A percentile compares a stretch with the other conserved stretches of the same genome.
phyloP scores from a whole-genome alignment of 2,113 vertebrate genomes.

The Limnothrissa miodon region DNA sequence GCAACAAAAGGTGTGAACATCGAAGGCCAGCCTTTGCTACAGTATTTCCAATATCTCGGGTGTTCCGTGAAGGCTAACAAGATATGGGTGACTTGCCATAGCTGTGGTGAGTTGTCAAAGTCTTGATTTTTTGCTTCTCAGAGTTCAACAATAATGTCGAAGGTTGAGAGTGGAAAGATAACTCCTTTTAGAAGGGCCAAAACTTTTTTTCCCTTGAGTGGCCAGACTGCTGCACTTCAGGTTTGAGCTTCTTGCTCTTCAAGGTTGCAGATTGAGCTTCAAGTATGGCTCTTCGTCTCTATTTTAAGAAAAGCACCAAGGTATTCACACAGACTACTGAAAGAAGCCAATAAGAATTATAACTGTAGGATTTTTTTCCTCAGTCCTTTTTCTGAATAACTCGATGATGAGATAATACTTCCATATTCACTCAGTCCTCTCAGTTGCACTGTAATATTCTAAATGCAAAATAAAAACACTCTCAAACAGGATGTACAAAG shows the following conservation, averaged over 20 bases:
- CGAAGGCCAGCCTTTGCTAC: neutral
- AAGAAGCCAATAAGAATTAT: neutral
- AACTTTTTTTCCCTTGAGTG: neutral
- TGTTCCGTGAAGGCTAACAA: neutral
- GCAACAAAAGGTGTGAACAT: constrained; percentile 36
- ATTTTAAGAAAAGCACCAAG: neutral
- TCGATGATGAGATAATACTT: neutral
- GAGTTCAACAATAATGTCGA: neutral
- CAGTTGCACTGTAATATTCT: neutral
- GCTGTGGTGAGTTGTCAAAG: neutral
- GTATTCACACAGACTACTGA: neutral
- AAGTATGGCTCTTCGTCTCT: neutral
- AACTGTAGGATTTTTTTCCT: too few relatives aligned
- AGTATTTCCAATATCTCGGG: neutral
- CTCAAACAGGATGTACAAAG: too few relatives aligned
- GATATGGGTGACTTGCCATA: neutral
- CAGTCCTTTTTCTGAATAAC: too few relatives aligned
- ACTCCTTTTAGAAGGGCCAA: neutral
- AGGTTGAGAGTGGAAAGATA: neutral
- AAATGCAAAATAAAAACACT: neutral
- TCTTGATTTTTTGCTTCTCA: neutral
- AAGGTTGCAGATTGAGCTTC: neutral
- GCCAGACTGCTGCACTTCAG: neutral
- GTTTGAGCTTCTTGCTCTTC: neutral
- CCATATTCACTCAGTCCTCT: neutral